These are phyloP conservation scores for Alouatta palliata DNA, from an alignment of 2,113 vertebrate species.

Conservation along the genomic window DNA sequence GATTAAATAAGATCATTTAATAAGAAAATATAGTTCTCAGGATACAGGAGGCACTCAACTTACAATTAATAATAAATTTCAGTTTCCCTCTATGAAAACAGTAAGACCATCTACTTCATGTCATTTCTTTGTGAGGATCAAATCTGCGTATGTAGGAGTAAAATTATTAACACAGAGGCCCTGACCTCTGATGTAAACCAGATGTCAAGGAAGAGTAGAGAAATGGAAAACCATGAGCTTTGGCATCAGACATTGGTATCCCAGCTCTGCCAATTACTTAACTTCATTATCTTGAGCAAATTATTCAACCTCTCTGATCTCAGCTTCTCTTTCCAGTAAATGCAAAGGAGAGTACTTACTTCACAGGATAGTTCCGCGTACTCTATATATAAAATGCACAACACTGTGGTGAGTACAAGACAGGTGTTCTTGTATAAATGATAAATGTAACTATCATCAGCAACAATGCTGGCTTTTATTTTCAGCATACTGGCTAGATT, in stretches of 20 bases:
- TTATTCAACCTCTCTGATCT: not conserved
- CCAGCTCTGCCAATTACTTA: not conserved
- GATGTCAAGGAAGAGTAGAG: not conserved
- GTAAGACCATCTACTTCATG: not conserved
- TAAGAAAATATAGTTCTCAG: not conserved
- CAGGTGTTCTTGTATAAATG: not conserved
- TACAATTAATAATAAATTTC: not conserved
- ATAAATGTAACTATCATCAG: not conserved
- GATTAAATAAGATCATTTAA: not conserved
- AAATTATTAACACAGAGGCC: not conserved
- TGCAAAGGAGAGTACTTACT: not conserved
- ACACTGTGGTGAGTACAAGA: not conserved
- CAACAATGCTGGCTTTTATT: slow-evolving; percentile 4
- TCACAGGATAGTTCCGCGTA: not conserved
- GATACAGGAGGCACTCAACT: not conserved
- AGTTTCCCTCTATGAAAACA: not conserved
- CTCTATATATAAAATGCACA: not conserved
- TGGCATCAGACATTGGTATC: not conserved
- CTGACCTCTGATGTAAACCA: not conserved
- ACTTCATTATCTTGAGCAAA: not conserved
- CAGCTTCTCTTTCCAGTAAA: not conserved
- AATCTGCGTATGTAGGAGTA: not conserved
- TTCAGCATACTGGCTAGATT: not conserved
- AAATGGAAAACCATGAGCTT: not conserved
- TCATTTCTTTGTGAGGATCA: not conserved